Percentiles rank a stretch among this genome's conserved stretches.
These are phyloP conservation scores for Parus major DNA, from an alignment of 2,113 vertebrate genomes.

Conservation along the genomic window DNA sequence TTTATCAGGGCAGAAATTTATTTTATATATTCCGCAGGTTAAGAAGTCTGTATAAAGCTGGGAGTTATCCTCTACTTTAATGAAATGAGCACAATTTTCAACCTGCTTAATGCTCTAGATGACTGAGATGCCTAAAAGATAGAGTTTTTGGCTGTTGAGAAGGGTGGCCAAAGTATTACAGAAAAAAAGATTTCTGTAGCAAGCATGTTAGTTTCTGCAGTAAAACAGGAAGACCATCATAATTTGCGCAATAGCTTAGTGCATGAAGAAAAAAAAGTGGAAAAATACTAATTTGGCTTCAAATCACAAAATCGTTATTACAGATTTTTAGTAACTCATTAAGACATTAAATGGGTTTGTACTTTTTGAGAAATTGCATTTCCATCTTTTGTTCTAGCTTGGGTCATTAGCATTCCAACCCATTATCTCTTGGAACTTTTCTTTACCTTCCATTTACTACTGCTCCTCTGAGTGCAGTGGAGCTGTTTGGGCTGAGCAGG, in stretches of 20 bases:
- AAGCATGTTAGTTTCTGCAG: neutral
- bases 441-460: slow-evolving; percentile 44
- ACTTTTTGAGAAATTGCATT: slow-evolving; percentile 30
- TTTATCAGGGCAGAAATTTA: neutral
- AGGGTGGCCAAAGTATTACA: neutral
- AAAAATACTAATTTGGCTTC: neutral
- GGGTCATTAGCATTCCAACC: slow-evolving; percentile 27
- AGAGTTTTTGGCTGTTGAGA: neutral
- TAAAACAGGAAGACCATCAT: neutral
- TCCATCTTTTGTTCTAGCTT: neutral
- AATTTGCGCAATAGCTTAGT: neutral
- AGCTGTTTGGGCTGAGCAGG: slow-evolving; percentile 30
- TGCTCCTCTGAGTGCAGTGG: slow-evolving; percentile 44
- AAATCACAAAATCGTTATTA: neutral
- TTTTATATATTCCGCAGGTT: neutral
- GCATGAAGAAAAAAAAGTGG: neutral
- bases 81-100: neutral
- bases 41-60: neutral
- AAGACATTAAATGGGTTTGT: slow-evolving; percentile 3
- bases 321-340: neutral
- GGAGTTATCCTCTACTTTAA: neutral
- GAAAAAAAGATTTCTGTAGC: neutral
- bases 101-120: neutral
- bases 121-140: neutral
- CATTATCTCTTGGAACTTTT: slow-evolving; percentile 49